Conservation (phyloP, 2,888 invertebrate genomes). For the Agriotes lineatus region DNA sequence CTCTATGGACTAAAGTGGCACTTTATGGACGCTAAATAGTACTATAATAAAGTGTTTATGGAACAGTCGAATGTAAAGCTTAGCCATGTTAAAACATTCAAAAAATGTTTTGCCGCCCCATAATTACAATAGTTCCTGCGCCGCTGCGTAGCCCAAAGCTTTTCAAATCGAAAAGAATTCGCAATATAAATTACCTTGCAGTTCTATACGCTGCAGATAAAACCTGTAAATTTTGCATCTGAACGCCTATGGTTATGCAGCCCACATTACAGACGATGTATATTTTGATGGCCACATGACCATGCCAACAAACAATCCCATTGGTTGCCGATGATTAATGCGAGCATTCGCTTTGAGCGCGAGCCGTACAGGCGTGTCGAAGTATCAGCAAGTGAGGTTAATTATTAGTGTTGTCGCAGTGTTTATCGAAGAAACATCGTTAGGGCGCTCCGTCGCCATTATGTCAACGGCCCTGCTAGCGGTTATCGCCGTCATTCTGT, state of each 20-base stretch:
- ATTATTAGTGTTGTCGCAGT: constrained; percentile 38
- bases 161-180: too few relatives aligned
- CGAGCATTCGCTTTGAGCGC: neutral
- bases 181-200: too few relatives aligned
- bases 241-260: neutral
- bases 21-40: too few relatives aligned
- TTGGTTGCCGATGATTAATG: constrained; percentile 26
- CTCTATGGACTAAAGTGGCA: too few relatives aligned
- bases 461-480: constrained; percentile 89
- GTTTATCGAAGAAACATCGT: constrained; percentile 48
- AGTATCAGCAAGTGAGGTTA: constrained; percentile 9
- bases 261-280: neutral
- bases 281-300: constrained; percentile 15
- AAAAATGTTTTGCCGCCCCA: too few relatives aligned
- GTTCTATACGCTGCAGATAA: too few relatives aligned
- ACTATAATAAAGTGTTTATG: too few relatives aligned
- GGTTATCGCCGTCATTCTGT: constrained; percentile 84
- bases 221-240: neutral
- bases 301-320: neutral
- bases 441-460: constrained; percentile 54
- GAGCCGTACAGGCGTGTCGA: constrained; percentile 29
- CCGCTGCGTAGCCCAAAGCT: too few relatives aligned
- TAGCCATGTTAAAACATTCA: too few relatives aligned
- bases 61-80: too few relatives aligned
- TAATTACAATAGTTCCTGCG: too few relatives aligned